These are phyloP conservation scores for Heterohyrax brucei DNA, from an alignment of 2,797 vertebrate genomes.

Conservation along the genomic window DNA sequence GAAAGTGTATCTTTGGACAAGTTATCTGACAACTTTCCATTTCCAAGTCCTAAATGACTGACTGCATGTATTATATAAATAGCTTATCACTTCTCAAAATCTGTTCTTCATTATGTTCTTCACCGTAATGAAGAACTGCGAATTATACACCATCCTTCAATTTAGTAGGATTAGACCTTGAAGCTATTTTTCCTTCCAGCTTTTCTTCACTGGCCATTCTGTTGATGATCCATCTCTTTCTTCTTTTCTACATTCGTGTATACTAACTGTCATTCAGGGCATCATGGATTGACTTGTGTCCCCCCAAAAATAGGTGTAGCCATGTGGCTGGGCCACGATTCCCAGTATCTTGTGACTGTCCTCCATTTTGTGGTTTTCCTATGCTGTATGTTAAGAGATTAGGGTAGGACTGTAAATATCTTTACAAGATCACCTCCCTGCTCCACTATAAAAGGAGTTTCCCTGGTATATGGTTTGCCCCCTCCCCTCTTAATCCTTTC, in stretches of 20 bases:
- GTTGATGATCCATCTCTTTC: not conserved
- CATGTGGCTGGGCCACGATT: no score
- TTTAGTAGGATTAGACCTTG: not conserved
- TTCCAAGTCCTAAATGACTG: constrained; percentile 1
- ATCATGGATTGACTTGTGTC: no score
- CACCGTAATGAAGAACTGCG: no score
- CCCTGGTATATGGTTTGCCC: no score
- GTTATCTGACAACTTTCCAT: not conserved
- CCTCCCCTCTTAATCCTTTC: no score
- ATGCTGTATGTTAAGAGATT: no score
- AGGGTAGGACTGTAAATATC: no score
- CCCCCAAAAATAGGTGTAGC: no score
- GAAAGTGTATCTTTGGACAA: not conserved
- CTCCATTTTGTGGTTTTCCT: no score
- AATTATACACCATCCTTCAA: not conserved
- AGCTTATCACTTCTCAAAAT: not conserved
- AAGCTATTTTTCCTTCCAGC: accelerated
- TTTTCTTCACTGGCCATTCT: not conserved
- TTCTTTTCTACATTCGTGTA: not conserved
- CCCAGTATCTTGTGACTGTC: no score
- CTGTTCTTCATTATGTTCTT: not conserved
- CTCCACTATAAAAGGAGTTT: no score
- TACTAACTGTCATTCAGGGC: not conserved
- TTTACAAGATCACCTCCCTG: no score
- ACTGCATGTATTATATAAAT: not conserved